phyloP scores from a whole-genome alignment of 2,797 vertebrate genomes.

The Oreortyx pictus region DNA sequence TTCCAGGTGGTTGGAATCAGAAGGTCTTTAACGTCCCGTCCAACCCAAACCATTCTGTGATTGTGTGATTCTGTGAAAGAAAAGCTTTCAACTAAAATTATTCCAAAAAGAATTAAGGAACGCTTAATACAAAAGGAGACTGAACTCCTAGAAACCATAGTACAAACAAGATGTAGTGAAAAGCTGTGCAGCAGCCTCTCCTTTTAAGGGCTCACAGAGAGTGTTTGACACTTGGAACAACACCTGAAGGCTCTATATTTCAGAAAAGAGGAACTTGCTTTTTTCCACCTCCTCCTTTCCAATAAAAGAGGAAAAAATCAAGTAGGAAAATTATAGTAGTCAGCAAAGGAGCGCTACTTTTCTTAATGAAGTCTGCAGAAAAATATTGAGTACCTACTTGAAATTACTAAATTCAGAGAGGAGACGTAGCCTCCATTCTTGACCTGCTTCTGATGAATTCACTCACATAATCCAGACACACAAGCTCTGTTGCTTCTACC shows the following conservation, averaged over 20 bases:
- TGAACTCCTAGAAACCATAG: not conserved
- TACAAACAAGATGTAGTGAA: not conserved
- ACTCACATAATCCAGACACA: rapidly evolving
- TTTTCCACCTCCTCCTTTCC: not conserved
- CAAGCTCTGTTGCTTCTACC: not conserved
- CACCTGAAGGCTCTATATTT: not conserved
- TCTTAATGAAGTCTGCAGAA: not conserved
- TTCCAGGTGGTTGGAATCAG: not conserved
- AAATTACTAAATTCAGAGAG: not conserved
- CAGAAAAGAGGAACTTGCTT: not conserved
- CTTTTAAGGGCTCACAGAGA: not conserved
- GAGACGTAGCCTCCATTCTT: not conserved
- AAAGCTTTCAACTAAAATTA: not conserved
- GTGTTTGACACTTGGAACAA: not conserved
- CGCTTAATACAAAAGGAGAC: not conserved
- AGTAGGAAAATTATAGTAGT: not conserved
- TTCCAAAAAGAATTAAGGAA: not conserved
- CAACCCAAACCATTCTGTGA: not conserved
- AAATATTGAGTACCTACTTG: not conserved
- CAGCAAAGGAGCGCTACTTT: not conserved
- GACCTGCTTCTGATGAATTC: not conserved
- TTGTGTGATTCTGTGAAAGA: not conserved
- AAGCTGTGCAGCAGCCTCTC: not conserved
- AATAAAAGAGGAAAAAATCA: not conserved
- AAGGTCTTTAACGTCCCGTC: not conserved